These are phyloP conservation scores for Ctenopoma kingsleyae DNA, from an alignment of 2,797 vertebrate species.

Conservation along the genomic window DNA sequence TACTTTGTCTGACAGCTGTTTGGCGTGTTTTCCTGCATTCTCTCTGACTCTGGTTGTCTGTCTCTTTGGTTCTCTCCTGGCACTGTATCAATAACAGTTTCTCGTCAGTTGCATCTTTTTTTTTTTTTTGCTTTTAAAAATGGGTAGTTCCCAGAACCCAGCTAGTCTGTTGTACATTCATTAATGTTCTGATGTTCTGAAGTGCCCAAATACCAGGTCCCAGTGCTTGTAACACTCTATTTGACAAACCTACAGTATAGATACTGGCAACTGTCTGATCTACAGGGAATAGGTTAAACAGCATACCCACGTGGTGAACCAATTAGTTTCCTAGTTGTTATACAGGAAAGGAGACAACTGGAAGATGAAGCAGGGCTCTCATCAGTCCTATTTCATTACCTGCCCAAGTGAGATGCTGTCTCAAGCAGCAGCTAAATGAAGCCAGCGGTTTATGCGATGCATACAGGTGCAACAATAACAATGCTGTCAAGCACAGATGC, in stretches of 20 bases:
- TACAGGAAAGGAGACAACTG: slow-evolving; percentile 36
- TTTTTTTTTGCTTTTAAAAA: slow-evolving; percentile 50
- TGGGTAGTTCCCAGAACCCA: slow-evolving; percentile 44
- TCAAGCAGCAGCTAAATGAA: slow-evolving; percentile 49
- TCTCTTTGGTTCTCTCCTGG: slow-evolving; percentile 43
- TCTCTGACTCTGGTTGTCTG: slow-evolving; percentile 23
- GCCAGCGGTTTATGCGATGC: slow-evolving; percentile 31
- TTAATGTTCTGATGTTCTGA: slow-evolving; percentile 58
- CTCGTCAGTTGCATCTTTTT: slow-evolving; percentile 36
- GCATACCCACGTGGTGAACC: slow-evolving; percentile 36
- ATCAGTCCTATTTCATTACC: slow-evolving; percentile 60
- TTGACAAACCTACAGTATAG: slow-evolving; percentile 44
- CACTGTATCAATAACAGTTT: slow-evolving; percentile 60
- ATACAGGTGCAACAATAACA: slow-evolving; percentile 45
- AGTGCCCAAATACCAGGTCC: slow-evolving; percentile 33
- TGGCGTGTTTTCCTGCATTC: slow-evolving; percentile 44
- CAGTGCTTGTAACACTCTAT: slow-evolving; percentile 38
- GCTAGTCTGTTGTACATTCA: slow-evolving; percentile 44
- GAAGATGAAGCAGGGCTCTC: slow-evolving; percentile 37
- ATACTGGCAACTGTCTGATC: slow-evolving; percentile 54
- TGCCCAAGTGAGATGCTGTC: slow-evolving; percentile 27
- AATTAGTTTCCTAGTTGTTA: slow-evolving; percentile 54
- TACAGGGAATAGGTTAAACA: slow-evolving; percentile 45
- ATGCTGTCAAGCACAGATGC: slow-evolving; percentile 33
- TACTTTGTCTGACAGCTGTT: slow-evolving; percentile 62